Evolutionary conservation across 2,797 vertebrate genomes (phyloP).

Genomic region (Gobionotothen gibberifrons): DNA sequence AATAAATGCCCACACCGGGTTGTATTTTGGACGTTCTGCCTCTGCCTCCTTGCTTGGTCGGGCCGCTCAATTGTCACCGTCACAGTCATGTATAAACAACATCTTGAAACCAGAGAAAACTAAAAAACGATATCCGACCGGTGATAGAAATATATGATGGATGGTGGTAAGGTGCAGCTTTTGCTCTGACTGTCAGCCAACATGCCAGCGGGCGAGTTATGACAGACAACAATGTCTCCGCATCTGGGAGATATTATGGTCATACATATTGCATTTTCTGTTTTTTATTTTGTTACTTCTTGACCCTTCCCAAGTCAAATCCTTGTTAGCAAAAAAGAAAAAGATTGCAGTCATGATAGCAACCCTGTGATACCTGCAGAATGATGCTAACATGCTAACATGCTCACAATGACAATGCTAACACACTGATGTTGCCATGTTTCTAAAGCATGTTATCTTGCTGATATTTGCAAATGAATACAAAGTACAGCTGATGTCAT

Average conservation of each 20-base stretch:
- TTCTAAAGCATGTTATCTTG: too few relatives aligned
- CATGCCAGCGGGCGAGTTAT: conserved; percentile 7
- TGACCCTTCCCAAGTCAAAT: neutral
- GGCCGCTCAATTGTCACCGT: too few relatives aligned
- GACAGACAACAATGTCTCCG: neutral
- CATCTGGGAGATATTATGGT: conserved; percentile 10
- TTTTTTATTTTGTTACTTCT: neutral
- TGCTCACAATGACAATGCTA: neutral
- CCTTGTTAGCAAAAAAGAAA: neutral
- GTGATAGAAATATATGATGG: neutral
- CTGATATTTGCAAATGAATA: neutral
- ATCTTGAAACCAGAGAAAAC: neutral
- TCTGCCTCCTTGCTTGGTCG: too few relatives aligned
- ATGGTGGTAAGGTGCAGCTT: neutral
- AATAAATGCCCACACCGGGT: too few relatives aligned
- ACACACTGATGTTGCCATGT: too few relatives aligned
- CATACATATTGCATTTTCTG: neutral
- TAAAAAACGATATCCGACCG: neutral
- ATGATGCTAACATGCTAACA: neutral
- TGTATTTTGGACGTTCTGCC: too few relatives aligned
- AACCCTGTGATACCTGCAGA: neutral
- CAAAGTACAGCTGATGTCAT: neutral
- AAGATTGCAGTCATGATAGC: neutral
- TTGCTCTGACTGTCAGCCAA: neutral
- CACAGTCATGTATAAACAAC: neutral